Base-by-base conservation (phyloP, 2,797 vertebrate genomes). In the Pseudotriccus pelzelni region DNA sequence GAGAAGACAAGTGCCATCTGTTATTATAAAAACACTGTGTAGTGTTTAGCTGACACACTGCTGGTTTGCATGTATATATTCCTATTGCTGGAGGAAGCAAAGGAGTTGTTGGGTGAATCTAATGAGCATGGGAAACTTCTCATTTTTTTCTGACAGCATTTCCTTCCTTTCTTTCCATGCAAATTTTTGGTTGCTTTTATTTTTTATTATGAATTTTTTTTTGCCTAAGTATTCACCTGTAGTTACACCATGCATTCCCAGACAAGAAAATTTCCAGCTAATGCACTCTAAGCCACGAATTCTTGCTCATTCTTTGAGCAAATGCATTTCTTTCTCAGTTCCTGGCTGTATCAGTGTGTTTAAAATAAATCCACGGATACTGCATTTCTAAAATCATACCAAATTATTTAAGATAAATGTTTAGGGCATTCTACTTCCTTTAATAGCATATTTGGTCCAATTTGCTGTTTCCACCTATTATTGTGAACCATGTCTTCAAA, bases 1-100 rank as follows among this genome's bases (percentile, higher is more conserved):
- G 34, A 58, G 47, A 63, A 90, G 77, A 86, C 66, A 90, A 95
- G n/a, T 83, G 36, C 53, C 84, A 74, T 83, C 84, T 87, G 60
- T 74, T 92, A 49, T 52, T 80, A 68, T 56, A 64, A 77, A 82
- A 87, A 12, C 34, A 41, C 32, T 25, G 19, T 52, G 13, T 25
- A 88, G 43, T 27, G 52, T 87, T 89, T 69, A 50, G 70, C 81
- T 97, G 88, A 47, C 4, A 4, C 30, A 37, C 63, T 84, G 41
- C 44, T 95, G 64, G 30, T 82, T 82, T 84, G 43, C 68, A 67
- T 79, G 36, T 79, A 44, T 36, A 6, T 76, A 82, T 74, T 52
- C 14, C 32, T 64, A 25, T 74, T 90, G 83, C 63, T 87, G 56
- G 43, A 84, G 72, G 74, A 89, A 90, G 80, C 55, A 73, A 55